phyloP scores from a whole-genome alignment of 2,888 invertebrate species.

The Muscina levida region DNA sequence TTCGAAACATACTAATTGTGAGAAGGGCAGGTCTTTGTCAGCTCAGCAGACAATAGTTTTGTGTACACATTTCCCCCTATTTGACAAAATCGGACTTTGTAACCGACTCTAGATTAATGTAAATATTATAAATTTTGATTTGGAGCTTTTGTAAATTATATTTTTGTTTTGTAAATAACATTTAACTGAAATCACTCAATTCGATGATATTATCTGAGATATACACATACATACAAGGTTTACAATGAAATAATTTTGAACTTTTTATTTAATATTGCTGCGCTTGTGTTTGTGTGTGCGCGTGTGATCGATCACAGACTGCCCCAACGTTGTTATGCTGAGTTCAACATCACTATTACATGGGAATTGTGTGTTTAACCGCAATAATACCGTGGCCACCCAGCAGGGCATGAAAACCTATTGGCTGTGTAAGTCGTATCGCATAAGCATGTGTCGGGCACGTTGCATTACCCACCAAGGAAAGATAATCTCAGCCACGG shows the following conservation, averaged over 20 bases:
- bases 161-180: constrained; percentile 64
- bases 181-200: too few species aligned
- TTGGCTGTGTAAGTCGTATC: constrained; percentile 80
- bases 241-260: constrained; percentile 34
- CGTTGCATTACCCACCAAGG: constrained; percentile 80
- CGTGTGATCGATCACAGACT: constrained; percentile 69
- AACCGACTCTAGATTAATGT: too few species aligned
- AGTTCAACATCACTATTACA: constrained; percentile 80
- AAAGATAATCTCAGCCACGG: constrained; percentile 79
- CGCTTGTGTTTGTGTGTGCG: constrained; percentile 49
- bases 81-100: too few species aligned
- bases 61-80: too few species aligned
- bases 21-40: too few species aligned
- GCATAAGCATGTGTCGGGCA: constrained; percentile 80
- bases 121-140: too few species aligned
- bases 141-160: constrained; percentile 23
- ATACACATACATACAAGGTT: constrained; percentile 26
- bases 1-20: too few species aligned
- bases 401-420: constrained; percentile 81
- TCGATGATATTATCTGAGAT: constrained; percentile 35
- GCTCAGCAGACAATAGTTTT: too few species aligned
- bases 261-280: constrained; percentile 49
- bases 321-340: constrained; percentile 80
- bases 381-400: constrained; percentile 80
- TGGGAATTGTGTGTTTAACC: constrained; percentile 80